Evolutionary conservation across 2,888 invertebrate genomes (phyloP), one percentile per base, ranked within the genome.

Genomic region (Harpagoxenus sublaevis): DNA sequence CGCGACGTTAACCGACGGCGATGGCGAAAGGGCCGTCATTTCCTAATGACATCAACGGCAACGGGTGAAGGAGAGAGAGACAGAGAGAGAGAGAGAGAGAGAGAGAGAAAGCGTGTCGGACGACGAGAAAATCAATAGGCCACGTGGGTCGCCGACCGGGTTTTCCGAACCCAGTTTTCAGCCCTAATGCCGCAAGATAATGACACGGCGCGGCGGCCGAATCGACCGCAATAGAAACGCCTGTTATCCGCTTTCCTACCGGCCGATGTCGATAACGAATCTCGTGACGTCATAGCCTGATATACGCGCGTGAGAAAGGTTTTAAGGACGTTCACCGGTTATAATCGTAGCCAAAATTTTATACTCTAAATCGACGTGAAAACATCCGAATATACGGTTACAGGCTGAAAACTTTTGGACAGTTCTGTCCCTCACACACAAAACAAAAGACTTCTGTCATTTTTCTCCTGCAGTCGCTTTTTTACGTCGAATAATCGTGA

Each of bases 111-210:
- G 23, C 2, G 12, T 85, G 85, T 87, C 89, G 88, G 86, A 89
- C 89, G 88, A 77, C 82, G 66, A 87, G 91, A 93, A 94, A 94
- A 94, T 94, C 94, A 94, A 94, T 94, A 94, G 89, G 91, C 93
- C 94, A 94, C 94, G 94, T 94, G 94, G 94, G 89, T 91, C 88
- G 88, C 77, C 88, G 91, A 91, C 89, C 89, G 88, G 87, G 85
- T 90, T 92, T 91, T 85, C 86, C 86, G 71, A 89, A 89, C 84
- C 85, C 87, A 88, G 84, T 90, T 91, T 90, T 87, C 86, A 48
- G 83, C 42, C 82, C 42, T 85, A 83, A 73, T 23, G n/a, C 31
- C n/a, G 18, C 65, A 31, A 28, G 35, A 81, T 84, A 45, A 45
- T 35, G 55, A 68, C 28, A n/a, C 12, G 18, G 23, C 42, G 39